These are phyloP conservation scores for Tetragonula clypearis DNA, from an alignment of 1,140 invertebrate species.

Conservation along the genomic window DNA sequence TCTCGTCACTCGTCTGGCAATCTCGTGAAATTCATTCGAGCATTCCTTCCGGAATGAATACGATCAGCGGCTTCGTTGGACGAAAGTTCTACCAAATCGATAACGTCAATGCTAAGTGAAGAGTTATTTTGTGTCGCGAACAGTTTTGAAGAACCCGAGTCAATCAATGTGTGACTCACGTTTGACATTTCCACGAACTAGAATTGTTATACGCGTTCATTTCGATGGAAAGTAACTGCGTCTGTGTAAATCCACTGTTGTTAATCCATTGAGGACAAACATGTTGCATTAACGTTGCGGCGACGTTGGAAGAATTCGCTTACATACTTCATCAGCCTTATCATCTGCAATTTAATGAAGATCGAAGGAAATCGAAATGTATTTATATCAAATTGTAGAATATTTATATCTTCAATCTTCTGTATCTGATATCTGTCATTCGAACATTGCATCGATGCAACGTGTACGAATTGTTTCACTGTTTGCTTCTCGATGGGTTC, in stretches of 20 bases:
- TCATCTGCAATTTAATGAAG: background rate
- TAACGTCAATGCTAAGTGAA: background rate
- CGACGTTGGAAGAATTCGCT: background rate
- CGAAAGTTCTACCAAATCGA: background rate
- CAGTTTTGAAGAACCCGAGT: background rate
- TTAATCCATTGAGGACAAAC: background rate
- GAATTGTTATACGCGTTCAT: background rate
- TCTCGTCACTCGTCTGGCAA: conserved; percentile 5
- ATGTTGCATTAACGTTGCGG: background rate
- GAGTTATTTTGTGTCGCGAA: background rate
- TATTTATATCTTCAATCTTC: background rate
- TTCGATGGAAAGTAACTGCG: background rate
- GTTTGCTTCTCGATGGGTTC: too few species aligned
- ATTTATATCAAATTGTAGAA: background rate
- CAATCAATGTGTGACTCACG: conserved; percentile 14
- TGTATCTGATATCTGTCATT: background rate
- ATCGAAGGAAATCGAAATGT: background rate
- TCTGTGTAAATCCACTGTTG: background rate
- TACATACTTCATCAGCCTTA: background rate
- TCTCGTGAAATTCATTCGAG: conserved; percentile 10
- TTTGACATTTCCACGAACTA: conserved; percentile 12
- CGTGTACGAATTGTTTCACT: background rate
- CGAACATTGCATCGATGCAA: background rate
- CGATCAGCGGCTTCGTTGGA: background rate
- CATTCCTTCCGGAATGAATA: background rate